Evolutionary conservation across 2,113 vertebrate species (phyloP).

Genomic region (Macaca mulatta): DNA sequence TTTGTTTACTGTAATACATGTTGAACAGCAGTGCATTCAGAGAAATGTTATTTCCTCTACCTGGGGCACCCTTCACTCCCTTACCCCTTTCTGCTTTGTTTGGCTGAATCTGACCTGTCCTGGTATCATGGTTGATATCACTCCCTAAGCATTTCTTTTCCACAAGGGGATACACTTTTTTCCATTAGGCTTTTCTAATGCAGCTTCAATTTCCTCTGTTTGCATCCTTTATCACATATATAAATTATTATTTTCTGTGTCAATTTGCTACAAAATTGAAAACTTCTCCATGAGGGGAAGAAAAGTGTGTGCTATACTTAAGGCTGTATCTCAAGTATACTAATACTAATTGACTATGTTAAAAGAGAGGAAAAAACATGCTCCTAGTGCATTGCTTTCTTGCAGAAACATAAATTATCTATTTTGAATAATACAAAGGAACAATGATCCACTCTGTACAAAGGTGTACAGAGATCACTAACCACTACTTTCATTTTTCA

Average conservation of each 20-base stretch:
- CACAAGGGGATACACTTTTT: background rate
- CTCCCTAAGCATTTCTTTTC: background rate
- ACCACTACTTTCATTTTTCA: background rate
- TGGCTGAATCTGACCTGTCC: background rate
- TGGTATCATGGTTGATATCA: background rate
- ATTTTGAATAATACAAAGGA: background rate
- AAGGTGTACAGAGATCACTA: background rate
- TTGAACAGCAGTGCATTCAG: rapidly evolving
- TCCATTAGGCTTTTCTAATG: background rate
- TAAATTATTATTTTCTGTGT: background rate
- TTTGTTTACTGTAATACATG: too few species aligned
- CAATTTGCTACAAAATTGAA: background rate
- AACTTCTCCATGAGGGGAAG: background rate
- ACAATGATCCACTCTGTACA: background rate
- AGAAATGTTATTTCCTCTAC: background rate
- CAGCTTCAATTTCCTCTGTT: background rate
- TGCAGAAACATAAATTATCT: background rate
- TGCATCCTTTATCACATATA: background rate
- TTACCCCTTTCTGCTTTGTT: background rate
- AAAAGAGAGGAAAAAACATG: background rate
- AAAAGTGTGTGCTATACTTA: background rate
- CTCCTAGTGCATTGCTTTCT: background rate
- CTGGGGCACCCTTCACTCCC: rapidly evolving
- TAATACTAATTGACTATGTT: background rate
- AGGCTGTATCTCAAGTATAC: background rate